Conservation (phyloP, 1,140 invertebrate genomes). For the Sitophilus oryzae region DNA sequence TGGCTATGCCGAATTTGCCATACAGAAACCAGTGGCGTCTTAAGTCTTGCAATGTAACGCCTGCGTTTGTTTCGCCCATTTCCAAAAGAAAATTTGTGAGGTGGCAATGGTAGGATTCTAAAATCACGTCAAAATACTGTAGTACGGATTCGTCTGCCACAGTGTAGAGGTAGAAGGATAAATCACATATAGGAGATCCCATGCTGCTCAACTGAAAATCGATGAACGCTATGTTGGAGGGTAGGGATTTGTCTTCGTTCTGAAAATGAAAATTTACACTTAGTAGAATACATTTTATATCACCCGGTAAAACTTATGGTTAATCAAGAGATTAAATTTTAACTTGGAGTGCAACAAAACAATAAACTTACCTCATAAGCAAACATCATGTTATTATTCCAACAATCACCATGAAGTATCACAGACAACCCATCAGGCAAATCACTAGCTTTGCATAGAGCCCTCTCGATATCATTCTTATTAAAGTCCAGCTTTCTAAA, state of each 20-base stretch:
- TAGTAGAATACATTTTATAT: too few relatives aligned
- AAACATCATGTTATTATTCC: slow-evolving; percentile 54
- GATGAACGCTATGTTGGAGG: slow-evolving; percentile 41
- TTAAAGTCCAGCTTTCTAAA: slow-evolving; percentile 16
- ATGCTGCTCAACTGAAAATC: slow-evolving; percentile 54
- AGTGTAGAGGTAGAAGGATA: slow-evolving; percentile 54
- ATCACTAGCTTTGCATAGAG: slow-evolving; percentile 11
- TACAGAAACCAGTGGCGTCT: slow-evolving; percentile 40
- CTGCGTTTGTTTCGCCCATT: slow-evolving; percentile 42
- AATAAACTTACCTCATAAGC: slow-evolving; percentile 42
- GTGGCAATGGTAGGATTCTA: slow-evolving; percentile 53
- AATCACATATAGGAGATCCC: slow-evolving; percentile 53
- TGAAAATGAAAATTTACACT: too few relatives aligned
- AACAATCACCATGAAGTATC: slow-evolving; percentile 50
- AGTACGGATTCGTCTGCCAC: slow-evolving; percentile 48
- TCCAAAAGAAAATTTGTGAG: slow-evolving; percentile 42
- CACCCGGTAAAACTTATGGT: too few relatives aligned
- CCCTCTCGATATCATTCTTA: slow-evolving; percentile 18
- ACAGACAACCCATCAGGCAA: slow-evolving; percentile 32
- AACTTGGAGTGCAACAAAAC: too few relatives aligned
- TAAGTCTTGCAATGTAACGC: slow-evolving; percentile 46
- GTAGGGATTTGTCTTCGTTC: slow-evolving; percentile 13
- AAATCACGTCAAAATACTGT: slow-evolving; percentile 43
- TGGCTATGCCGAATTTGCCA: slow-evolving; percentile 18
- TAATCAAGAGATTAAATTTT: too few relatives aligned